A percentile compares a stretch with the other conserved stretches of the same genome.
Conservation (phyloP, 2,113 vertebrate genomes). For the Ceuthmochares aereus region DNA sequence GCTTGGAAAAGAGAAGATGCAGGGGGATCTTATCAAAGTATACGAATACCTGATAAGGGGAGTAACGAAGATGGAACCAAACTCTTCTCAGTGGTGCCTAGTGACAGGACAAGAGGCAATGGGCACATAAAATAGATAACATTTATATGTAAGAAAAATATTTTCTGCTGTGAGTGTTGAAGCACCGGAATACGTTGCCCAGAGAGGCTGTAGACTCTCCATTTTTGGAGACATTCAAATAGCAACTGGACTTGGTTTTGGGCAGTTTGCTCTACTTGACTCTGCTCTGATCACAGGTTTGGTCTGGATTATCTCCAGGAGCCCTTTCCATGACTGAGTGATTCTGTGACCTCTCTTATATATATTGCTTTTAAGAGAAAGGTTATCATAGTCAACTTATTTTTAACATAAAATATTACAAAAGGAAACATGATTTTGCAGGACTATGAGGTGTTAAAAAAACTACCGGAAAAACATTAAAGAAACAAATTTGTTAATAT, state of each 20-base stretch:
- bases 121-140: background rate
- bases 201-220: background rate
- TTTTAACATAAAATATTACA: background rate
- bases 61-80: background rate
- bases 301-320: background rate
- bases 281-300: background rate
- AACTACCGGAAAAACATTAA: background rate
- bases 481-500: background rate
- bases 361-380: background rate
- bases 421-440: background rate
- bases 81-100: background rate
- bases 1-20: background rate
- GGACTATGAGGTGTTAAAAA: background rate
- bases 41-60: background rate
- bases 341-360: background rate
- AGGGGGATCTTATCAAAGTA: background rate
- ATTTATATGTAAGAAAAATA: background rate
- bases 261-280: background rate
- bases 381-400: background rate
- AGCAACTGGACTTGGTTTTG: background rate
- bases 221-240: background rate
- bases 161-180: background rate
- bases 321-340: fast-evolving
- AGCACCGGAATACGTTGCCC: background rate
- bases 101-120: background rate